Evolutionary conservation across 2,113 vertebrate species (phyloP), one percentile per base, ranked within the genome.

Genomic region (Suncus etruscus): DNA sequence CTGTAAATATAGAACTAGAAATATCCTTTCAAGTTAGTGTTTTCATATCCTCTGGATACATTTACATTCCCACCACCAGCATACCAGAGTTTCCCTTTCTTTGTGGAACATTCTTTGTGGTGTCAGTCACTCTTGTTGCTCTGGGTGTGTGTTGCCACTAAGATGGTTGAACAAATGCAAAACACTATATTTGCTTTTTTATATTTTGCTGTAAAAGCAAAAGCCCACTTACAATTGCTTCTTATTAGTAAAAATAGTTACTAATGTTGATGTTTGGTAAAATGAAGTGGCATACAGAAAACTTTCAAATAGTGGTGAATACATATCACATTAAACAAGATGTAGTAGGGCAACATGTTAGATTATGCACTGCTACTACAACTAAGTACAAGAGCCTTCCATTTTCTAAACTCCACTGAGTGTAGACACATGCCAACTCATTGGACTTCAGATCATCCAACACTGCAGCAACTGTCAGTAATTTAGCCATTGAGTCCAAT

Each of bases 391-490:
- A 54, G 54, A 14, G 54, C 54, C 54, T 54, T 54, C 54, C 27
- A 22, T 29, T 81, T 54, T 79, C 72, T 16, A 45, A 11, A 54
- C 8, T 14, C 69, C 16, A 0, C 32, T 63, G 68, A 11, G 48
- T 24, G 77, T 86, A 61, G 48, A 45, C 11, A 22, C 8, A 31
- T 11, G 14, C 11, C 0, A 5, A 48, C 6, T 7, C 15, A 9
- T 11, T 50, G 75, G 45, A 7, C 24, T 51, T 87, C 61, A 31
- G 69, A 11, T 45, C 14, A 45, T 14, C 10, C 1, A 22, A 24
- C 0, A 8, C 0, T 8, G 2, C 7, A 31, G 9, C 31, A 68
- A 45, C n/a, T 25, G 6, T n/a, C 11, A n/a, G 47, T 4, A 10
- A 11, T 63, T 77, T 77, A 14, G 32, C 14, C 66, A 86, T 45